A percentile compares a stretch with the other conserved stretches of the same genome.
These are phyloP conservation scores for Anguilla pacifica DNA, from an alignment of 2,797 vertebrate genomes.

Conservation along the genomic window DNA sequence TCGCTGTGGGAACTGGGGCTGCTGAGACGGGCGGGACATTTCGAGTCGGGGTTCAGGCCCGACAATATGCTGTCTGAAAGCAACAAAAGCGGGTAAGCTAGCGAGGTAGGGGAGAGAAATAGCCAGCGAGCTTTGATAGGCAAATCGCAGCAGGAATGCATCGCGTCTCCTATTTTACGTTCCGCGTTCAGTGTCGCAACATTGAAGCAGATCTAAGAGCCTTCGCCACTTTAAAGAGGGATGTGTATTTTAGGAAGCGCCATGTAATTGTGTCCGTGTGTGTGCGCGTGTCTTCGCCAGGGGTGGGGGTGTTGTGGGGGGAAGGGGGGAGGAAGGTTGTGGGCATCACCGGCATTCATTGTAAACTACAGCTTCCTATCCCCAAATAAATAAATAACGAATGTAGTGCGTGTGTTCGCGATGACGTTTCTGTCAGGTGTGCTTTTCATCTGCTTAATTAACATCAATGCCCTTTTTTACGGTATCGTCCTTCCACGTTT, in stretches of 20 bases:
- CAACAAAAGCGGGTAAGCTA: slow-evolving; percentile 68
- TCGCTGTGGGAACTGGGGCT: slow-evolving; percentile 7
- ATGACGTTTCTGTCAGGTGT: slow-evolving; percentile 3
- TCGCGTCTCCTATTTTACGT: slow-evolving; percentile 43
- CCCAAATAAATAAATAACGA: slow-evolving; percentile 25
- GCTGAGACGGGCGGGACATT: slow-evolving; percentile 17
- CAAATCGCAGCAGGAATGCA: slow-evolving; percentile 36
- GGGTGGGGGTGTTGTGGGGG: neutral
- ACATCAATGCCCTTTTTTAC: neutral
- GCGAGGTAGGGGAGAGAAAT: slow-evolving; percentile 38
- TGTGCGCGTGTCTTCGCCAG: neutral
- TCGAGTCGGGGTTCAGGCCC: slow-evolving; percentile 37
- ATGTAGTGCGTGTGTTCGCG: slow-evolving; percentile 23
- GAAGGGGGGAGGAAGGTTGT: slow-evolving; percentile 25
- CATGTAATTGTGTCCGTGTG: neutral
- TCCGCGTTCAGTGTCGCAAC: neutral
- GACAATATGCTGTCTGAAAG: slow-evolving; percentile 64
- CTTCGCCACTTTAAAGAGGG: neutral
- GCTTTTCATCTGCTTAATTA: slow-evolving; percentile 8
- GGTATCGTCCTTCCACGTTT: neutral
- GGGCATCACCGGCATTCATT: slow-evolving; percentile 29
- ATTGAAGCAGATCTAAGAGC: neutral
- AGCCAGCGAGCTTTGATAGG: slow-evolving; percentile 23
- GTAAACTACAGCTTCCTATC: slow-evolving; percentile 17
- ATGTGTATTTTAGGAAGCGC: slow-evolving; percentile 17